Evolutionary conservation across 1,140 invertebrate genomes (phyloP), one percentile per base, ranked within the genome.

Genomic region (Lordiphosa clarofinis): DNA sequence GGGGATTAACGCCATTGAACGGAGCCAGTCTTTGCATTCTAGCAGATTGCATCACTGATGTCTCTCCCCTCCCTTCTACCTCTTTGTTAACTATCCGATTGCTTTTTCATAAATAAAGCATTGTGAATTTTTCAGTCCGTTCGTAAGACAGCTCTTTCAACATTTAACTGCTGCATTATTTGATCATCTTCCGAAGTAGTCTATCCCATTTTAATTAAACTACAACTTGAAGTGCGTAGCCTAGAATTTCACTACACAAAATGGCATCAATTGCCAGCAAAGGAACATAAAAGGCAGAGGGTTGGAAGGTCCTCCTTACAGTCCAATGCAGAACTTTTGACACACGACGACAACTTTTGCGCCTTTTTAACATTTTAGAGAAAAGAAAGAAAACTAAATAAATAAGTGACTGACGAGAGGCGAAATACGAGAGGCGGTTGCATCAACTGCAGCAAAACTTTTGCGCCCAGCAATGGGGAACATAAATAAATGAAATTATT

Each of bases 401-500:
- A 81, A 81, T 75, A 82, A 82, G 72, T 74, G 67, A 82, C 68
- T 82, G 69, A 68, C 56, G 37, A 53, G 35, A 13, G 43, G 43
- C 28, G 61, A 43, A 44, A 21, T 37, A 39, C 48, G 48, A 46
- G 55, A 50, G 48, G 40, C 47, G 36, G 53, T 52, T 47, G 37
- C 57, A 44, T 43, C 21, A 43, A 31, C 40, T 50, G 53, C 49
- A 72, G 61, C 37, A 43, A 63, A 81, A 81, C 52, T 75, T 81
- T 71, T 71, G 44, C 54, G 57, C 37, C 44, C 28, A 36, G 57
- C 73, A 58, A 68, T 57, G 54, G 71, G 49, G 52, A 66, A 82
- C 79, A 81, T 76, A 79, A 79, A 82, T 81, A 72, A 82, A 81
- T 76, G 73, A 82, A 72, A 76, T 81, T 76, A 82, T 81, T 82